Percentiles rank a stretch among this genome's conserved stretches.
Conservation (phyloP, 2,888 invertebrate genomes). For the Anaspis maculata region DNA sequence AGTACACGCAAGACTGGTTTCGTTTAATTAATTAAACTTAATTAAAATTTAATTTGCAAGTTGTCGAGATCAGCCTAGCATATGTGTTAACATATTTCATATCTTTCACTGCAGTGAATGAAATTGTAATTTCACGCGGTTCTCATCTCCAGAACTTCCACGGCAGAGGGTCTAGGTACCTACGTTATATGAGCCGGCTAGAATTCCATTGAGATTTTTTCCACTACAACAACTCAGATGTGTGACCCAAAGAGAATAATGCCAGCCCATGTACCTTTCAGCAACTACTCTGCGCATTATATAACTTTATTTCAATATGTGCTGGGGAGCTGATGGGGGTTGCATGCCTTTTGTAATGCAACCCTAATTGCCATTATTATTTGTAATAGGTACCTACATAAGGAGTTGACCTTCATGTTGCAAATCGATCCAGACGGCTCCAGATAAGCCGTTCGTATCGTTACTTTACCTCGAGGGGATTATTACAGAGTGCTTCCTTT, state of each 20-base stretch:
- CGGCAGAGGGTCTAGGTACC: too few relatives aligned
- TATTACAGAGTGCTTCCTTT: slow-evolving; percentile 14
- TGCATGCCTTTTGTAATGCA: too few relatives aligned
- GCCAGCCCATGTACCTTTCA: too few relatives aligned
- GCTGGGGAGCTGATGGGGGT: too few relatives aligned
- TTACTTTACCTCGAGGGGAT: slow-evolving; percentile 8
- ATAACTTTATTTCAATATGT: too few relatives aligned
- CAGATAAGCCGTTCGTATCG: slow-evolving; percentile 4
- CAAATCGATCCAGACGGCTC: slow-evolving; percentile 7
- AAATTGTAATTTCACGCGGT: slow-evolving; percentile 8
- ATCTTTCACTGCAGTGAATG: slow-evolving; percentile 13
- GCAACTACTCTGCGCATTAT: too few relatives aligned
- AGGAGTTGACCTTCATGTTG: slow-evolving; percentile 1
- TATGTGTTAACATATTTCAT: slow-evolving; percentile 19
- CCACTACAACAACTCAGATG: too few relatives aligned
- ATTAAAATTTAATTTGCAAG: slow-evolving; percentile 22
- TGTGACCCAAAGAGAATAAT: too few relatives aligned
- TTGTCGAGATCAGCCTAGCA: slow-evolving; percentile 21
- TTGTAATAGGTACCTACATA: too few relatives aligned
- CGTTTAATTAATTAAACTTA: slow-evolving; percentile 22
- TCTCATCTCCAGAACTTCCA: slow-evolving; percentile 1
- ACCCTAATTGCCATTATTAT: too few relatives aligned
- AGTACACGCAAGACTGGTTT: slow-evolving; percentile 16
- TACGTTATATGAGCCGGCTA: too few relatives aligned
- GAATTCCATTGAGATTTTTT: too few relatives aligned